Evolutionary conservation across 1,140 invertebrate genomes (phyloP), one percentile per base, ranked within the genome.

Genomic region (Grapholita molesta): DNA sequence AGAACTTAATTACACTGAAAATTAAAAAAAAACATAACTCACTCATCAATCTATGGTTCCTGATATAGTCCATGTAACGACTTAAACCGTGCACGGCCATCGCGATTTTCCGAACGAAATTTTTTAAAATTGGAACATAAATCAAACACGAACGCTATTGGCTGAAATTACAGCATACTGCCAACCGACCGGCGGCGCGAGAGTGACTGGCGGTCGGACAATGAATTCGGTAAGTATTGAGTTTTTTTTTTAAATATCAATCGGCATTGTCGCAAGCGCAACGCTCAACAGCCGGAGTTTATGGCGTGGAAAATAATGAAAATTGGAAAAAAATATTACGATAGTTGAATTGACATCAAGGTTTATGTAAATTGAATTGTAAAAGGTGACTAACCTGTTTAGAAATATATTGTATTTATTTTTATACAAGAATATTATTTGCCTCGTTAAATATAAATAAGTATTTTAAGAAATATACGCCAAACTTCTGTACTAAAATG

Each of bases 141-240:
- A n/a, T 15, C n/a, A 25, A 61, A 61, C 55, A 24, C 23, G 18
- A 18, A 15, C 18, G n/a, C 25, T 12, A 61, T 61, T 15, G 55
- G 55, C 25, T 28, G 55, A 61, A 53, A 61, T 30, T 61, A 15
- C 21, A 61, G 24, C 55, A 61, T 28, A 25, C 28, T 61, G 55
- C 24, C 24, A 61, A 28, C 55, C 0, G 24, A 12, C 12, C 55
- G 55, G 6, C 55, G 55, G 55, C 55, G 15, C 55, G 25, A 30
- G 25, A 61, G 55, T 61, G 55, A 61, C 55, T 61, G 55, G 25
- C 55, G 12, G 25, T 15, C 55, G 55, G 15, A 61, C 55, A 32
- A 30, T 32, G 28, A 28, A 28, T 61, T 61, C 42, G 42, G 42
- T 48, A 48, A 48, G 55, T 32, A 30, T 61, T 8, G 55, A 61